Evolutionary conservation across 2,888 invertebrate genomes (phyloP).

Genomic region (Theretra japonica): DNA sequence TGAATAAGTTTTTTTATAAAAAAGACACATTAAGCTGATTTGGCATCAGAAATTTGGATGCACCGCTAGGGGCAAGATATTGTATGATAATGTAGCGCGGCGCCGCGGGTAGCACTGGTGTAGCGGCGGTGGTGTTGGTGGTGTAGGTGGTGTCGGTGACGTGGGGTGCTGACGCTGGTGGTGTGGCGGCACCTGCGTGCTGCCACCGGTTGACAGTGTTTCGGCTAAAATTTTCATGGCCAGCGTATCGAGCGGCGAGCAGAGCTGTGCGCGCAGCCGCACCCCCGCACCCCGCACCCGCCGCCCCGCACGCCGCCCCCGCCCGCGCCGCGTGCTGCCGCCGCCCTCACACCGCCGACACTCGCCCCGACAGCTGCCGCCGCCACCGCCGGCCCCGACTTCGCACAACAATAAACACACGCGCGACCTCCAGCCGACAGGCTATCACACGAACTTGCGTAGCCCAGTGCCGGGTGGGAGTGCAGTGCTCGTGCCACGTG

Average conservation of each 20-base stretch:
- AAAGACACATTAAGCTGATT: too few species aligned
- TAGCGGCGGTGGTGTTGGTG: slow-evolving; percentile 15
- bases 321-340: slow-evolving; percentile 51
- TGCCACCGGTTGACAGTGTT: slow-evolving; percentile 79
- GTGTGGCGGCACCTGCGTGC: slow-evolving; percentile 68
- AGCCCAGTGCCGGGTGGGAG: slow-evolving; percentile 56
- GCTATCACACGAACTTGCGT: slow-evolving; percentile 41
- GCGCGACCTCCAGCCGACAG: slow-evolving; percentile 54
- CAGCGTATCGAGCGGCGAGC: slow-evolving; percentile 79
- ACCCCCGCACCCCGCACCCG: slow-evolving; percentile 52
- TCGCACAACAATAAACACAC: slow-evolving; percentile 60
- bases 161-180: slow-evolving; percentile 40
- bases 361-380: slow-evolving; percentile 56
- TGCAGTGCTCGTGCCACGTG: slow-evolving; percentile 65
- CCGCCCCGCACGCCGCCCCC: slow-evolving; percentile 60
- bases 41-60: too few species aligned
- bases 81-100: background rate
- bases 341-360: slow-evolving; percentile 51
- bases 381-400: slow-evolving; percentile 48
- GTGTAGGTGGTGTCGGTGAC: slow-evolving; percentile 32
- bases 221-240: slow-evolving; percentile 83
- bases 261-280: slow-evolving; percentile 74
- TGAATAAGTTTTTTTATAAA: too few species aligned
- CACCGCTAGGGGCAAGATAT: background rate
- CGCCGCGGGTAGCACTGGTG: too few species aligned